phyloP scores from a whole-genome alignment of 2,113 vertebrate species.

The Zeus faber region DNA sequence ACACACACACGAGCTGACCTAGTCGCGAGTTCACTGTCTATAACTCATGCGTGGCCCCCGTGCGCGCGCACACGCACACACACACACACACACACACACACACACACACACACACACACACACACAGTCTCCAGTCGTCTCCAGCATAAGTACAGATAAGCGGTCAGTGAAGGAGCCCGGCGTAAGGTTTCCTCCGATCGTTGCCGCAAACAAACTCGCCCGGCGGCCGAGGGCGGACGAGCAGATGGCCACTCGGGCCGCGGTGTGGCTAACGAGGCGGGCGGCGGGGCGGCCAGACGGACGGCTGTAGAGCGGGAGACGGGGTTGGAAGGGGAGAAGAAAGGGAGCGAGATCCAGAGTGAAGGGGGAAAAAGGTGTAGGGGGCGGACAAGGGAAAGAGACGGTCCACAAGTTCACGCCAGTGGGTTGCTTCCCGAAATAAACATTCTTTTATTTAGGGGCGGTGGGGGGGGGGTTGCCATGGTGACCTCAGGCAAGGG shows the following conservation, averaged over 20 bases:
- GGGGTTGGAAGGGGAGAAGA: constrained; percentile 26
- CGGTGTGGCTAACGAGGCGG: constrained; percentile 20
- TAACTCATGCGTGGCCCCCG: constrained; percentile 1
- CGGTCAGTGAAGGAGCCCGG: constrained; percentile 30
- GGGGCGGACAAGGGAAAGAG: not conserved
- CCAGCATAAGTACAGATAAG: constrained; percentile 49
- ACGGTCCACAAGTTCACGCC: constrained; percentile 55
- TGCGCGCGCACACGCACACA: not conserved
- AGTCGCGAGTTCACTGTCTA: too few relatives aligned
- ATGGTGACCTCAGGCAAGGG: constrained; percentile 63
- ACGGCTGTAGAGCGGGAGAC: constrained; percentile 52
- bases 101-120: constrained; percentile 4
- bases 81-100: constrained; percentile 7
- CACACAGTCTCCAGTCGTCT: too few relatives aligned
- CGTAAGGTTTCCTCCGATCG: constrained; percentile 48
- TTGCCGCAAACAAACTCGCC: constrained; percentile 52
- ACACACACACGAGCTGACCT: constrained; percentile 1
- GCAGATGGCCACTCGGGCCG: too few relatives aligned
- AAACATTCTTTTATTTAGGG: constrained; percentile 59
- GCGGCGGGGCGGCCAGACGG: constrained; percentile 9
- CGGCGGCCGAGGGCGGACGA: too few relatives aligned
- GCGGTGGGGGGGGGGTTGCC: constrained; percentile 45
- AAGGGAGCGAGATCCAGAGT: constrained; percentile 28
- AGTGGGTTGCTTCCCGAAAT: constrained; percentile 59
- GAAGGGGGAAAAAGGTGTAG: not conserved